These are phyloP conservation scores for Serinus canaria DNA, from an alignment of 2,113 vertebrate species.

Conservation along the genomic window DNA sequence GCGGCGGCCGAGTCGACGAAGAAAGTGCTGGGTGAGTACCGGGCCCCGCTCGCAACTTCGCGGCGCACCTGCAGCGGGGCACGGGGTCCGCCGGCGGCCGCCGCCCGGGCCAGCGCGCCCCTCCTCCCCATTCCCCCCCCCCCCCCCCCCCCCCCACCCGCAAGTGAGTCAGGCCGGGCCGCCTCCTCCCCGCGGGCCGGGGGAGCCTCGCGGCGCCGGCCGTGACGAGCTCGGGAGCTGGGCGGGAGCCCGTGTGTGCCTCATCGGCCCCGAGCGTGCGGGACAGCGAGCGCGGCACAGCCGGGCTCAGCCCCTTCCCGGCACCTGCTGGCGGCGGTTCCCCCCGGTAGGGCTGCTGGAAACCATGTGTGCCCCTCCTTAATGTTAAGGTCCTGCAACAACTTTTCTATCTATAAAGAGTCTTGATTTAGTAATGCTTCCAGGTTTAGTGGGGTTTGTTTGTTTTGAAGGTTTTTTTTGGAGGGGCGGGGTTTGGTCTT, in stretches of 20 bases:
- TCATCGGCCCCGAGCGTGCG: neutral
- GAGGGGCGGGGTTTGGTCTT: neutral
- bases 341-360: neutral
- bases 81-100: neutral
- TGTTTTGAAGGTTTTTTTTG: neutral
- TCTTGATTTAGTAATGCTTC: accelerated
- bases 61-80: neutral
- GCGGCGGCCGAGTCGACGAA: neutral
- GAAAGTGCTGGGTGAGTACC: neutral
- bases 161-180: neutral
- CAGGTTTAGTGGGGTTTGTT: neutral
- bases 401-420: accelerated
- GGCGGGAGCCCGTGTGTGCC: neutral
- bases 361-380: accelerated
- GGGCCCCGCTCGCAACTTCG: neutral
- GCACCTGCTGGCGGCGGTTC: neutral
- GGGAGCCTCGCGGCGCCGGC: neutral
- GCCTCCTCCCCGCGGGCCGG: neutral
- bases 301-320: neutral
- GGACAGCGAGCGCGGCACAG: neutral
- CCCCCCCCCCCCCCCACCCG: no score
- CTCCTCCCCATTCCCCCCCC: neutral
- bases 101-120: no score
- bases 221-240: neutral
- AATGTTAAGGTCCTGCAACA: accelerated